Evolutionary conservation across 2,113 vertebrate species (phyloP).

Genomic region (Rynchops niger): DNA sequence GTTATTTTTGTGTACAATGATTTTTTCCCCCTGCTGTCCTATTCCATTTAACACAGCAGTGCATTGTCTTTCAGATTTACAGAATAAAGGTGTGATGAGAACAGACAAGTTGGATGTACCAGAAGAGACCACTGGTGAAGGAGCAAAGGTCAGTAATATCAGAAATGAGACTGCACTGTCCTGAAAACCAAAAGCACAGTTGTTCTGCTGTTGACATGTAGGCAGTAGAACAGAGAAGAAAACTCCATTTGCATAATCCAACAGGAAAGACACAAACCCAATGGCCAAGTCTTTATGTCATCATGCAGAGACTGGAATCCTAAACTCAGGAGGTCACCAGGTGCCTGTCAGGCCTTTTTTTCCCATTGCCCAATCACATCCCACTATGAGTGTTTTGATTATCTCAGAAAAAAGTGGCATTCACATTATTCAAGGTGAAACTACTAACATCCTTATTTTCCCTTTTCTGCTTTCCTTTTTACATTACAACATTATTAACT

Average conservation of each 20-base stretch:
- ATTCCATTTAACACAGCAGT: neutral
- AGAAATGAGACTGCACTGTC: neutral
- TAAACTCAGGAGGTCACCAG: neutral
- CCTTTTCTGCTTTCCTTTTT: neutral
- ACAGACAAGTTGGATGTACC: neutral
- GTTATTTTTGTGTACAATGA: neutral
- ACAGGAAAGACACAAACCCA: neutral
- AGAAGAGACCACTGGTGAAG: neutral
- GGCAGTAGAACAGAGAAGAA: neutral
- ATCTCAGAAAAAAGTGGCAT: neutral
- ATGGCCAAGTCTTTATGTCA: neutral
- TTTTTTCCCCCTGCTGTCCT: neutral
- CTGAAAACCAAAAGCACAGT: neutral
- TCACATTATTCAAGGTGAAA: neutral
- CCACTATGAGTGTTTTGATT: neutral
- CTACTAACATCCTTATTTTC: neutral
- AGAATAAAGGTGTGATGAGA: neutral
- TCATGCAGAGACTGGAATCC: neutral
- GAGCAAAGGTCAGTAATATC: neutral
- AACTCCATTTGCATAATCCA: neutral
- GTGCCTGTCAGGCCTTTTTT: neutral
- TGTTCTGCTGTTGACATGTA: neutral
- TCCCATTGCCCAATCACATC: neutral
- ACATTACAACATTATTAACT: neutral
- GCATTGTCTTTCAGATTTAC: constrained; percentile 5